Evolutionary conservation across 2,888 invertebrate genomes (phyloP).

Genomic region (Rhodophaea formosa): DNA sequence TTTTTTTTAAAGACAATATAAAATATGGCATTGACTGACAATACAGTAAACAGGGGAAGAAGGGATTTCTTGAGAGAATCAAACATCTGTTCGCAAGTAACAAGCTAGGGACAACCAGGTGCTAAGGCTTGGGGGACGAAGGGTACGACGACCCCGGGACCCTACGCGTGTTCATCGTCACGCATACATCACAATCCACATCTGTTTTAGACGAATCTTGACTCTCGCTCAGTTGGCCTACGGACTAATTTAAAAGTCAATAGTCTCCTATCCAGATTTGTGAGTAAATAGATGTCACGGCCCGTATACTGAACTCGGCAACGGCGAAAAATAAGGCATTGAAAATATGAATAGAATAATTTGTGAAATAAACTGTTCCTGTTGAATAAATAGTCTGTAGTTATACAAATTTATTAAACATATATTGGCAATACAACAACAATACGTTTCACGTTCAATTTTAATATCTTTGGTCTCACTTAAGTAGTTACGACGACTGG

Average conservation of each 20-base stretch:
- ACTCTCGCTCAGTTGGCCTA: constrained; percentile 36
- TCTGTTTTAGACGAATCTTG: constrained; percentile 44
- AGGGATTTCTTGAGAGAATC: constrained; percentile 48
- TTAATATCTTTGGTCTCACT: too few species aligned
- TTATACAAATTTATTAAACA: not conserved
- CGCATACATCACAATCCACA: constrained; percentile 46
- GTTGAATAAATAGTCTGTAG: not conserved
- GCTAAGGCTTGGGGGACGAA: constrained; percentile 62
- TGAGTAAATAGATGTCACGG: constrained; percentile 15
- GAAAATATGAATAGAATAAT: constrained; percentile 2
- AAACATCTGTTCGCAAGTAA: constrained; percentile 70
- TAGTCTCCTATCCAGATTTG: constrained; percentile 18
- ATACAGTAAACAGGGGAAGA: constrained; percentile 31
- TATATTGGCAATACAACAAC: too few species aligned
- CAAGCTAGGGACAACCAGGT: constrained; percentile 67
- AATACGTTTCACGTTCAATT: too few species aligned
- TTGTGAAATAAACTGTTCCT: not conserved
- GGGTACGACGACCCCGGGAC: constrained; percentile 74
- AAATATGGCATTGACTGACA: not conserved
- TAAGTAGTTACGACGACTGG: too few species aligned
- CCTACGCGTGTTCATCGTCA: constrained; percentile 58
- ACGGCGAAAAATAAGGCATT: not conserved
- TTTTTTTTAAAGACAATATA: constrained; percentile 27
- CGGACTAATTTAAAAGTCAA: constrained; percentile 36
- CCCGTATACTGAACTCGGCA: constrained; percentile 10